These are phyloP conservation scores for Climacteris rufus DNA, from an alignment of 2,113 vertebrate genomes.

Conservation along the genomic window DNA sequence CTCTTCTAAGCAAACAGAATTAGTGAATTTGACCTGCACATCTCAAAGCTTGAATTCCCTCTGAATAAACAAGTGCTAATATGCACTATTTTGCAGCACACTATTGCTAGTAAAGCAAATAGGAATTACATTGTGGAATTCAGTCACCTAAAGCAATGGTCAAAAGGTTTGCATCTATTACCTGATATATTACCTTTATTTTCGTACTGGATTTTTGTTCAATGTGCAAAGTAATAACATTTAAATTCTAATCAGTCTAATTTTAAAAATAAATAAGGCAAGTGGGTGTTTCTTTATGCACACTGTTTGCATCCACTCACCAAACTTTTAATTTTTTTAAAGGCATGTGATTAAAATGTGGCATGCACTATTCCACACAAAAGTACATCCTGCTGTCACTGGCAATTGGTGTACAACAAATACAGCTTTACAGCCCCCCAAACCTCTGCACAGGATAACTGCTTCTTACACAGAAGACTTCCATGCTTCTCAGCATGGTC, in stretches of 20 bases:
- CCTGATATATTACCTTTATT: not conserved
- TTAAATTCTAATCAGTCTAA: not conserved
- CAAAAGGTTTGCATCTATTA: not conserved
- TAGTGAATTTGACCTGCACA: not conserved
- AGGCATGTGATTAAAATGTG: not conserved
- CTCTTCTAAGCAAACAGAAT: conserved; percentile 26
- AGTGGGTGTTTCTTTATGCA: not conserved
- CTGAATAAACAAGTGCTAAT: not conserved
- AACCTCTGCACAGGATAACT: not conserved
- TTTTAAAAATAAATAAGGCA: not conserved
- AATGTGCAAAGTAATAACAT: not conserved
- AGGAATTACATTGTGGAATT: not conserved
- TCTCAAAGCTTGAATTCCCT: not conserved
- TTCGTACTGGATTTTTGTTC: not conserved
- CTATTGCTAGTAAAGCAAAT: not conserved
- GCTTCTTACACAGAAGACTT: not conserved
- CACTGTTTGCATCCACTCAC: not conserved
- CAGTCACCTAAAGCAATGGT: not conserved
- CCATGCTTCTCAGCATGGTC: not conserved
- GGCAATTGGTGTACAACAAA: not conserved
- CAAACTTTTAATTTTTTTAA: not conserved
- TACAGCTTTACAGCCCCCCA: not conserved
- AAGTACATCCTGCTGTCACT: not conserved
- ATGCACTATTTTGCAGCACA: conserved; percentile 14
- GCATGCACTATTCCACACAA: not conserved